Base-by-base conservation (phyloP, 1,140 invertebrate species). In the Drosophila funebris region DNA sequence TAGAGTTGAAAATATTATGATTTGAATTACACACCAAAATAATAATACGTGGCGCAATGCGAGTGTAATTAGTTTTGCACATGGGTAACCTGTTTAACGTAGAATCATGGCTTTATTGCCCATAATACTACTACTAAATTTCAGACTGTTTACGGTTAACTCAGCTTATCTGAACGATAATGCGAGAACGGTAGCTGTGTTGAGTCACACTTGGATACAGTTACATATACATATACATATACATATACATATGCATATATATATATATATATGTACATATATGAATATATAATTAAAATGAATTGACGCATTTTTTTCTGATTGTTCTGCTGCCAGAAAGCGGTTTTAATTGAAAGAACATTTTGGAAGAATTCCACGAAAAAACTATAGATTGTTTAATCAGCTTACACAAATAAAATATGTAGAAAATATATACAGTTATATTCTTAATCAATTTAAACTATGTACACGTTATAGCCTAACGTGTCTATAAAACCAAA, bases 81-180 rank as follows among this genome's bases (percentile, higher is more conserved):
- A 48, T 14, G 44, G 22, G 44, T 29, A 48, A 27, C n/a, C n/a
- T 48, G 44, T 22, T 48, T 29, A 29, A n/a, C 13, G 44, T 29
- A 13, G 44, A 13, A 48, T 29, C 44, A 48, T 48, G 22, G 6
- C 1, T 48, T 48, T 48, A 48, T 48, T n/a, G 22, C 44, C n/a
- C 44, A 48, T 48, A 48, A 48, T 48, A 48, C 22, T 27, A 29
- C 44, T 24, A 27, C 24, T 48, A 48, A 48, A 48, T 48, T 29
- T 48, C 24, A 3, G 22, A 29, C 44, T 29, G 44, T 29, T 48
- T 48, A 48, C 24, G 22, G n/a, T 8, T 27, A 46, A 13, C 5
- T 22, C 13, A 2, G 22, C 44, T 48, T 48, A 48, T 48, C 44
- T 48, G n/a, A 27, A 48, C 22, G n/a, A 48, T 29, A 48, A 48